A percentile compares a stretch with the other conserved stretches of the same genome.
Evolutionary conservation across 1,140 invertebrate species (phyloP).

Genomic region (Ctenoplectra terminalis): DNA sequence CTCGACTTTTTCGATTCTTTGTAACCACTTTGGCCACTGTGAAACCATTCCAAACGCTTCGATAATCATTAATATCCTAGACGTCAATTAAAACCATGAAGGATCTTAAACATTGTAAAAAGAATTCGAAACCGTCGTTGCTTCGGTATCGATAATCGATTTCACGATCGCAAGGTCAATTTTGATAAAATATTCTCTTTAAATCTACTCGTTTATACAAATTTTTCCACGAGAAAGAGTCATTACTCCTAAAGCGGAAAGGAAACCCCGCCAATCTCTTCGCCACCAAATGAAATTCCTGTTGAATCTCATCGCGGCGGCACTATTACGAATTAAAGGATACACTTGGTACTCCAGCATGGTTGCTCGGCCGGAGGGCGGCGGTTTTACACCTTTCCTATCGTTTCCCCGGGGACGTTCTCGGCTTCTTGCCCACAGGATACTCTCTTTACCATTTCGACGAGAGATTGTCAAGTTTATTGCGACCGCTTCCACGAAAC

Average conservation of each 20-base stretch:
- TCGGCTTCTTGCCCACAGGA: neutral
- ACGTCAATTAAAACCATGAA: neutral
- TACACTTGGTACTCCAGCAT: neutral
- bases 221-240: neutral
- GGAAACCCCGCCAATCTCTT: neutral
- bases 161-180: neutral
- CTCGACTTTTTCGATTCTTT: neutral
- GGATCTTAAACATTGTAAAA: neutral
- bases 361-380: neutral
- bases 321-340: constrained; percentile 23
- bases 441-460: neutral
- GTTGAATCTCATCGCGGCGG: neutral
- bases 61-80: neutral
- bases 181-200: neutral
- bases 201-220: neutral
- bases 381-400: constrained; percentile 27
- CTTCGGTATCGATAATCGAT: no score
- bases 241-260: neutral
- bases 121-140: neutral
- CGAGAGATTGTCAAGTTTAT: neutral
- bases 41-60: neutral
- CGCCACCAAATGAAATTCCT: neutral
- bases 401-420: constrained; percentile 1
- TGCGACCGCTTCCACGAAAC: constrained; percentile 2
- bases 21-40: neutral